These are phyloP conservation scores for Oryzias dopingdopingensis DNA, from an alignment of 2,797 vertebrate genomes.

Conservation along the genomic window DNA sequence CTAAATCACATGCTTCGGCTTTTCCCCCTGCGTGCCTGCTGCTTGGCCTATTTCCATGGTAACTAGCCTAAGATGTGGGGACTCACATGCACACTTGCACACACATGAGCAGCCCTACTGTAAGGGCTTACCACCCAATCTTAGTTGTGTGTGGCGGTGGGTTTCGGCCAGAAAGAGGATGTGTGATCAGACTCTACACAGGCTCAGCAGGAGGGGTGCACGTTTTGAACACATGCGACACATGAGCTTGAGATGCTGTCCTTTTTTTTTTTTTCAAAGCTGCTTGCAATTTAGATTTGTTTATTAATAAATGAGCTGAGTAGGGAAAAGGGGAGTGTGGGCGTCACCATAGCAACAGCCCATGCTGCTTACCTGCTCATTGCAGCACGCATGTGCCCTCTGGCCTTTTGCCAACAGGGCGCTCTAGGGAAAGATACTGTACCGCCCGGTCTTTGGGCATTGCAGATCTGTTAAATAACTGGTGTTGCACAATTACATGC, in stretches of 20 bases:
- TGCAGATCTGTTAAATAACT: slow-evolving; percentile 63
- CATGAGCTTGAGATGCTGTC: slow-evolving; percentile 61
- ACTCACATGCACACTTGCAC: slow-evolving; percentile 27
- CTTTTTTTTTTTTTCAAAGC: slow-evolving; percentile 60
- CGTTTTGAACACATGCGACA: slow-evolving; percentile 29
- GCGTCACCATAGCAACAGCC: slow-evolving; percentile 47
- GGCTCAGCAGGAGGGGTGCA: slow-evolving; percentile 40
- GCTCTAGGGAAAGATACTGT: slow-evolving; percentile 53
- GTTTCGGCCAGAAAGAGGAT: slow-evolving; percentile 62
- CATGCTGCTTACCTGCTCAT: slow-evolving; percentile 42
- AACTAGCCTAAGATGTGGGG: slow-evolving; percentile 68
- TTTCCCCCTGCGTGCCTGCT: slow-evolving; percentile 69
- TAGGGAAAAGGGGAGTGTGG: slow-evolving; percentile 15
- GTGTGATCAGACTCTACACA: slow-evolving; percentile 70
- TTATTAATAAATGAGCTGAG: slow-evolving; percentile 32
- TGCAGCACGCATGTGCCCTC: slow-evolving; percentile 57
- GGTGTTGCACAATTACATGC: slow-evolving; percentile 64
- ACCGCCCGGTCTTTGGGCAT: slow-evolving; percentile 68
- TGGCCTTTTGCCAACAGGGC: slow-evolving; percentile 56
- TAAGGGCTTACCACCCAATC: slow-evolving; percentile 43
- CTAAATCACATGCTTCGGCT: slow-evolving; percentile 74
- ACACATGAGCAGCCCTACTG: slow-evolving; percentile 39
- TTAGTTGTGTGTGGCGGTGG: slow-evolving; percentile 54
- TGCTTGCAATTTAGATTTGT: slow-evolving; percentile 52
- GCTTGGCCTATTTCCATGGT: slow-evolving; percentile 79